Base-by-base conservation (phyloP, 2,888 invertebrate species). In the Pachymerium ferrugineum region DNA sequence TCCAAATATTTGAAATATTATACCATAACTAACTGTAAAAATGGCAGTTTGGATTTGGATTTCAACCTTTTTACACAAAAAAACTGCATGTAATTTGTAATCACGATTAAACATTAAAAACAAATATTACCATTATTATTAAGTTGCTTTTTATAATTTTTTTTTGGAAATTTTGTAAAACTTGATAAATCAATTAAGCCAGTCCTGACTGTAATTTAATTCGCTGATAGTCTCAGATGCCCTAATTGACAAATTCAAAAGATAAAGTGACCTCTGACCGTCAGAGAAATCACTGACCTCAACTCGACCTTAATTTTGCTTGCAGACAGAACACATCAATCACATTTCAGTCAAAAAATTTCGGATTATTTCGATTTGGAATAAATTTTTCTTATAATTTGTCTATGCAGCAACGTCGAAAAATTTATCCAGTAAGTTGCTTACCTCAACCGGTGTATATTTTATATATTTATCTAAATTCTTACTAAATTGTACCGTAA, bases 381-480 rank as follows among this genome's bases (percentile, higher is more conserved):
- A n/a, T n/a, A n/a, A n/a, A n/a, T n/a, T n/a, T n/a, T n/a, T n/a
- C n/a, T n/a, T n/a, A n/a, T n/a, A n/a, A n/a, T 12, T 35, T 35
- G 38, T 72, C 78, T 86, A 92, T 31, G 91, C 91, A 67, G 91
- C 89, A 77, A 93, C 92, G 85, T 97, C 97, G 83, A 97, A 97
- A 80, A 97, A 94, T 75, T 91, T 90, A 80, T 94, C 93, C 70
- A 97, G 87, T 80, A 92, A 87, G 0, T 89, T 88, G 1, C 90
- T 88, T 6, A 97, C 90, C 82, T 93, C 91, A 79, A 90, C 88
- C 0, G 94, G 94, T 31, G 89, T 89, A 81, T 93, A 94, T 84
- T 92, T 94, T 74, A 96, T 88, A 83, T 97, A 97, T 83, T 97
- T 97, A 76, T 93, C 92, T 0, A 89, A 89, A 85, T 96, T 94